Evolutionary conservation across 2,797 vertebrate genomes (phyloP), one percentile per base, ranked within the genome.

Genomic region (Catharus ustulatus): DNA sequence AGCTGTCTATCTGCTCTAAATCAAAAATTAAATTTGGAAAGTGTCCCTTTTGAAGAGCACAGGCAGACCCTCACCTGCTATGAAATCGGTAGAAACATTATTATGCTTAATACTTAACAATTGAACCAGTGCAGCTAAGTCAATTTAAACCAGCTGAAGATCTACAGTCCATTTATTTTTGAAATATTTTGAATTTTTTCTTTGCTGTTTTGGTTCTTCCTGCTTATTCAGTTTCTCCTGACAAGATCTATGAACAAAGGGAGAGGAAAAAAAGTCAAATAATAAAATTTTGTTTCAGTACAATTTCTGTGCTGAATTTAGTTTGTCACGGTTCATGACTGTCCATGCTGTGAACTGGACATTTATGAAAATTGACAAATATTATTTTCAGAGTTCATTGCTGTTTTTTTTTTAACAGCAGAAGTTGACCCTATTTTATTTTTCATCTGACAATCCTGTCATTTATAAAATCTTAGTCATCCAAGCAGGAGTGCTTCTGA

Each of bases 131-230:
- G 59, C 38, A 77, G 82, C 74, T 74, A 88, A 71, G 63, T 91
- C 36, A 91, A 84, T 95, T 94, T 89, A 87, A 91, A 91, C 72
- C 63, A 84, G 89, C 71, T 87, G 94, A 94, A 95, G 57, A 45
- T 29, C 58, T 85, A 87, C 45, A 72, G 67, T 58, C 27, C 32
- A 15, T 52, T 79, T 94, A 67, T 63, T 88, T 93, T 86, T 92
- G 5, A 49, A 84, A 91, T 87, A 91, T 88, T 91, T 90, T 80
- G 54, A 64, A 51, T 71, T 72, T 94, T 80, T 92, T 46, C 59
- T 93, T 86, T 95, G 32, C 21, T 73, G 14, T 84, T 89, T 91
- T 87, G 45, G 38, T 67, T 54, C 43, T 90, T 64, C 26, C 54
- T 88, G 24, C 59, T 91, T 93, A 59, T 51, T 91, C 43, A 24